phyloP scores from a whole-genome alignment of 1,140 invertebrate genomes.

The Neodiprion lecontei region DNA sequence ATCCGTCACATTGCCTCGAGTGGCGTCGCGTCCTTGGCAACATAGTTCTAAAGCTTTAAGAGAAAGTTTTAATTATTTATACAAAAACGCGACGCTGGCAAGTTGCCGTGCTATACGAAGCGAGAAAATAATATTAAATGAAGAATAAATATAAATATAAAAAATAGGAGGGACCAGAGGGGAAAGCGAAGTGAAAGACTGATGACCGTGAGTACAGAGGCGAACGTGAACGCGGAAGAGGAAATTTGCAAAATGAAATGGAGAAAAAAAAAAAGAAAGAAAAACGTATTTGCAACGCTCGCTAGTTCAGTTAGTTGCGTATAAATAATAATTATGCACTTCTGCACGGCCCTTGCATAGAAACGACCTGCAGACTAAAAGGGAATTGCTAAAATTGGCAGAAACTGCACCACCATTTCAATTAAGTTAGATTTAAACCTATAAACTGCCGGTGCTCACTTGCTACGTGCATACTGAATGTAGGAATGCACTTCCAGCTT shows the following conservation, averaged over 20 bases:
- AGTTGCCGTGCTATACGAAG: background rate
- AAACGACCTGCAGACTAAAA: background rate
- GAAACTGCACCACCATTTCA: constrained; percentile 38
- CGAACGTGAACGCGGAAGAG: background rate
- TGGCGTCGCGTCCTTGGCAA: background rate
- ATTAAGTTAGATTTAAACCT: constrained; percentile 27
- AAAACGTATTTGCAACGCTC: constrained; percentile 1
- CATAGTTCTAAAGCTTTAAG: background rate
- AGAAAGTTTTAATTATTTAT: constrained; percentile 4
- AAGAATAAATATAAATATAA: too few species aligned
- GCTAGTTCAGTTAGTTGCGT: constrained; percentile 15
- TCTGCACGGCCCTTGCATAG: constrained; percentile 29
- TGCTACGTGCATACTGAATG: too few species aligned
- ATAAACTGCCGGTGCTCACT: too few species aligned
- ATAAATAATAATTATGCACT: constrained; percentile 43
- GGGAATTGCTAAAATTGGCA: constrained; percentile 43
- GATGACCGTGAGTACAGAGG: background rate
- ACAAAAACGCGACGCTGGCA: background rate
- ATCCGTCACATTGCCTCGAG: too few species aligned
- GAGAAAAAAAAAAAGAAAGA: constrained; percentile 14
- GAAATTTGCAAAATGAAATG: constrained; percentile 12
- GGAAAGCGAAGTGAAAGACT: background rate
- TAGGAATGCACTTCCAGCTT: too few species aligned
- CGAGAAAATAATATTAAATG: background rate
- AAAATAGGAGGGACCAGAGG: too few species aligned